Base-by-base conservation (phyloP, 1,140 invertebrate species). In the Brevipalpus yothersi region DNA sequence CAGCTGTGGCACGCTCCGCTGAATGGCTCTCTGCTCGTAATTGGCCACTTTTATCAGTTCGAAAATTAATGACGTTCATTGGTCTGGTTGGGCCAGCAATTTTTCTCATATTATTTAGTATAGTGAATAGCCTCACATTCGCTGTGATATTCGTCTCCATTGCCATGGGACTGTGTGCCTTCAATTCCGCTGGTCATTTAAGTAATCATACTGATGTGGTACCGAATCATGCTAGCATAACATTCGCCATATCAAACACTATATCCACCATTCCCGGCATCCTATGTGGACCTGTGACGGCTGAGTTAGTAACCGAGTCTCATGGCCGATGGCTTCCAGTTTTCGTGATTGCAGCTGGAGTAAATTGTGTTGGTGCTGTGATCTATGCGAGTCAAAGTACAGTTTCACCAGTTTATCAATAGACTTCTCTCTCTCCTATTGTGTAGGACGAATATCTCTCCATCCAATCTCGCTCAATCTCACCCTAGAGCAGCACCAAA, bases 181-280 rank as follows among this genome's bases (percentile, higher is more conserved):
- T 80, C 66, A 85, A 84, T 68, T 82, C 82, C 45, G 80, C 82
- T 15, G 83, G 83, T 21, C 82, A 85, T 70, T 70, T 86, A 13
- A 82, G 80, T 67, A 86, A 85, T 69, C 83, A 86, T 67, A 80
- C 82, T 8, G 83, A 86, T 65, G 75, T 86, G 23, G 82, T 82
- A 5, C 82, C 82, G 2, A 82, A 82, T 73, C 80, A 84, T 72
- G 82, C 82, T 15, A 82, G 82, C 13, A 78, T 83, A 42, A 84
- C 82, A 56, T 86, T 85, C 72, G 82, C 82, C 21, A 78, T 86
- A 63, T 83, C 82, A 40, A 85, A 85, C 68, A 84, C 82, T 17
- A 73, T 84, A 60, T 82, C 82, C 39, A 84, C 82, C 1, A 81
- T 84, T 66, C 82, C 82, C 19, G 82, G 82, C 31, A 82, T 85